Base-by-base conservation (phyloP, 2,888 invertebrate species). In the Nomada ferruginata region DNA sequence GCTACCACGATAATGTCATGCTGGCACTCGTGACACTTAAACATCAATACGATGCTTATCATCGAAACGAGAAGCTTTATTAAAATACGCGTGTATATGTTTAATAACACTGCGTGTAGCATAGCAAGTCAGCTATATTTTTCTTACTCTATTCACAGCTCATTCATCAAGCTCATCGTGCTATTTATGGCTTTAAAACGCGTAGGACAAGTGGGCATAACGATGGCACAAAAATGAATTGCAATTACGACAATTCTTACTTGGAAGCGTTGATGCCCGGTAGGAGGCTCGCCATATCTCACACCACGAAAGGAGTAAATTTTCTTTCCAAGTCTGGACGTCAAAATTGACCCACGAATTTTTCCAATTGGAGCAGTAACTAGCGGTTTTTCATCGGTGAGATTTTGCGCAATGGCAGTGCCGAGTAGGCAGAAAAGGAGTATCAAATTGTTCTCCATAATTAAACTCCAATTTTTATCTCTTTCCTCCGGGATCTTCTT, bases 271-370 rank as follows among this genome's bases (percentile, higher is more conserved):
- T 69, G 85, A 9, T 85, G 76, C 11, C 89, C 90, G 1, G 79
- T 63, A 9, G 90, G 90, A 2, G 90, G 82, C 36, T 90, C 82
- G 2, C 86, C 91, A 20, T 90, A 91, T 57, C 89, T 84, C 4
- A 91, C 75, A 1, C 90, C 90, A 0, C 90, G 84, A 20, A 90
- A 91, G 1, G 90, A 84, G 63, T 87, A 89, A n/a, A 91, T 89
- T 0, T 68, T 73, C 26, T 29, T 89, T 4, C 88, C 87, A 1
- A 88, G 74, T 63, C 90, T 81, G 0, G 91, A 84, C 0, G 10
- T 44, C 55, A 90, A 20, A 9, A 79, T 55, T 1, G 90, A 87
- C 5, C 90, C 90, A 0, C 81, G 81, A 55, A 89, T 87, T 55
- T 53, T 80, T 0, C 91, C 89, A 83, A 88, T 69, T 0, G 77